Conservation (phyloP, 1,140 invertebrate species). For the Microvelia longipes region DNA sequence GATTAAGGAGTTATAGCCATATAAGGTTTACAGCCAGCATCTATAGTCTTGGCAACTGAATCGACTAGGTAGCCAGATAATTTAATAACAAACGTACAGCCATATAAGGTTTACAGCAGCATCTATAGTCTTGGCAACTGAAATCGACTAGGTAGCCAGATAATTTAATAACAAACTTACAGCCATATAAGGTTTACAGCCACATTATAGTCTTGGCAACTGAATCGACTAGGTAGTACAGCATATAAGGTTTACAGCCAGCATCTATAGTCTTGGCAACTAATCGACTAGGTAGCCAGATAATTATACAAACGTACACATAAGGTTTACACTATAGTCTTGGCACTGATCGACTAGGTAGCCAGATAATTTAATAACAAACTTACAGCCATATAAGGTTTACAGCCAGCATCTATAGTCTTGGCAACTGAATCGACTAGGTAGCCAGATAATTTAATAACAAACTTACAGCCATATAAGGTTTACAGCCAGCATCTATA, state of each 20-base stretch:
- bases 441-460: constrained; percentile 95
- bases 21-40: constrained; percentile 97
- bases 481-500: constrained; percentile 92
- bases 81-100: no score
- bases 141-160: no score
- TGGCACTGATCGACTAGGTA: no score
- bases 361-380: no score
- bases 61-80: constrained; percentile 91
- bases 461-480: constrained; percentile 96
- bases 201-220: constrained; percentile 92
- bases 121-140: no score
- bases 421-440: constrained; percentile 95
- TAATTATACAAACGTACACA: no score
- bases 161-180: no score
- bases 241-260: constrained; percentile 97
- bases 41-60: constrained; percentile 91
- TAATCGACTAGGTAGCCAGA: constrained; percentile 89
- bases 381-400: constrained; percentile 93
- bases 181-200: no score
- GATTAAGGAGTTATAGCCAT: no score
- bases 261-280: constrained; percentile 95
- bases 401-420: constrained; percentile 93
- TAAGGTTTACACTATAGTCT: no score
- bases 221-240: constrained; percentile 89
- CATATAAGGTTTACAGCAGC: no score